Percentiles rank a stretch among this genome's conserved stretches.
Evolutionary conservation across 2,113 vertebrate species (phyloP).

Genomic region (Chrysemys picta): DNA sequence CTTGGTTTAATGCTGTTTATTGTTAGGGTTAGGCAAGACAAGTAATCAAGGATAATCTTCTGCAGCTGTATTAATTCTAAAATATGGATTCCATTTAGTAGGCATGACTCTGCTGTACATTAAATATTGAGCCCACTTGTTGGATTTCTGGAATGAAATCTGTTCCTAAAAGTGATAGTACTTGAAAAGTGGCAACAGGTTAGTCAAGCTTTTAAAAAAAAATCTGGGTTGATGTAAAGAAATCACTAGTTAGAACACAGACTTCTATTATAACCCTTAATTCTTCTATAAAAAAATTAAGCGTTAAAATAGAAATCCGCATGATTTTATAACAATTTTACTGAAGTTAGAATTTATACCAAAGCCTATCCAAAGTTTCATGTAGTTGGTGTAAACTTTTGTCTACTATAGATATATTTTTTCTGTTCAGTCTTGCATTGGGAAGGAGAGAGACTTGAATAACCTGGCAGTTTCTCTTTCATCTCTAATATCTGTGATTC

Average conservation of each 20-base stretch:
- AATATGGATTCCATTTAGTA: not conserved
- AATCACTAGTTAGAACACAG: not conserved
- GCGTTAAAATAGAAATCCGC: not conserved
- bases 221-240: not conserved
- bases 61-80: not conserved
- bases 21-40: not conserved
- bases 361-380: fast-evolving
- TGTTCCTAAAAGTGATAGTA: not conserved
- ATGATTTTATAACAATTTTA: not conserved
- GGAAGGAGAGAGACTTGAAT: not conserved
- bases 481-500: fast-evolving
- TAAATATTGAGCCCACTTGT: not conserved
- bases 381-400: not conserved
- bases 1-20: not conserved
- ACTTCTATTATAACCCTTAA: not conserved
- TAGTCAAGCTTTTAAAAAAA: not conserved
- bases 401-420: not conserved
- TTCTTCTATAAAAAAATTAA: not conserved
- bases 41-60: not conserved
- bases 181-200: not conserved
- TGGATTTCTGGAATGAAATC: not conserved
- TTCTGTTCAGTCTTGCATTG: not conserved
- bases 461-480: not conserved
- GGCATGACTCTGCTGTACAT: not conserved
- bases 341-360: not conserved